Conservation (phyloP, 2,113 vertebrate genomes). For the Amphilophus citrinellus region DNA sequence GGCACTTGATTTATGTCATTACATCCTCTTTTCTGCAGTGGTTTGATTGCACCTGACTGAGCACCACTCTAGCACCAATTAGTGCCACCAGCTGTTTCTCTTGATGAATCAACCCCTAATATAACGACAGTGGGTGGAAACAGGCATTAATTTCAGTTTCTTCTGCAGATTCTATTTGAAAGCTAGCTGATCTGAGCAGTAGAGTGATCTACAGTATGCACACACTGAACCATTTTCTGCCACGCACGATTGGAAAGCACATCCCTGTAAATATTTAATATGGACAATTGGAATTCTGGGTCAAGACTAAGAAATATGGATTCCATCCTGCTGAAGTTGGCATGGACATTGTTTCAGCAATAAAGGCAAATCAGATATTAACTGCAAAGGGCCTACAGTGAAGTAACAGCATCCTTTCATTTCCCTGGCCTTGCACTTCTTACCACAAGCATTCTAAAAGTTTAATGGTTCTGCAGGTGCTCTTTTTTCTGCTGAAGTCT, state of each 20-base stretch:
- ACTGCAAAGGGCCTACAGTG: neutral
- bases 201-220: neutral
- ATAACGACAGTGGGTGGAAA: neutral
- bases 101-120: conserved; percentile 3
- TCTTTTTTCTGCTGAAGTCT: conserved; percentile 22
- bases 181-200: neutral
- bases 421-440: conserved; percentile 11
- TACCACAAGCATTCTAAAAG: conserved; percentile 32
- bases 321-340: neutral
- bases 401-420: conserved; percentile 34
- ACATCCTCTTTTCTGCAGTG: neutral
- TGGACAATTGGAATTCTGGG: conserved; percentile 22
- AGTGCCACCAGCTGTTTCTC: conserved; percentile 3
- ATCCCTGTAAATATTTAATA: conserved; percentile 35
- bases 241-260: neutral
- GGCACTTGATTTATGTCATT: neutral
- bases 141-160: neutral
- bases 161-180: neutral
- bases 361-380: neutral
- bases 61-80: neutral
- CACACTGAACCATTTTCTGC: neutral
- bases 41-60: conserved; percentile 11
- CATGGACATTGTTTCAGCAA: neutral
- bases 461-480: conserved; percentile 39
- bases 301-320: conserved; percentile 17